phyloP scores from a whole-genome alignment of 2,888 invertebrate genomes.

The Coleophora deauratella region DNA sequence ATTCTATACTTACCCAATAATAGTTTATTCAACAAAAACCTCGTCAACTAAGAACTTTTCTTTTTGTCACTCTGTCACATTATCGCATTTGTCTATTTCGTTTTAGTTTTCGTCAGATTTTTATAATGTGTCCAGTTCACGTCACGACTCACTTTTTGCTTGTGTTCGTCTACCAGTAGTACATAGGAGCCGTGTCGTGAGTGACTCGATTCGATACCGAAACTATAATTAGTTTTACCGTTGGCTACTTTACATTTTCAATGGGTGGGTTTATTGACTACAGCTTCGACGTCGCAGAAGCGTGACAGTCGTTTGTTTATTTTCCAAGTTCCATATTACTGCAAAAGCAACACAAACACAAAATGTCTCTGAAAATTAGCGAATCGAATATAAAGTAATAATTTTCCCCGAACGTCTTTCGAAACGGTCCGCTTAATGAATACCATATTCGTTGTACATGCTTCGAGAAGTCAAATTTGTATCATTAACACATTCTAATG shows the following conservation, averaged over 20 bases:
- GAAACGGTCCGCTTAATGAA: slow-evolving; percentile 13
- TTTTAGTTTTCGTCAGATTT: slow-evolving; percentile 36
- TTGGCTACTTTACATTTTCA: slow-evolving; percentile 51
- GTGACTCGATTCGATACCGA: slow-evolving; percentile 56
- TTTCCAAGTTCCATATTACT: slow-evolving; percentile 21
- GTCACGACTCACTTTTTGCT: slow-evolving; percentile 59
- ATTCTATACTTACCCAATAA: too few species aligned
- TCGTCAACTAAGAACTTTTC: slow-evolving; percentile 11
- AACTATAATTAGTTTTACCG: slow-evolving; percentile 65
- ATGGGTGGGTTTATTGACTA: slow-evolving; percentile 41
- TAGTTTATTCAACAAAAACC: slow-evolving; percentile 3
- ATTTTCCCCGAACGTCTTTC: too few species aligned
- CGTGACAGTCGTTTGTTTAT: slow-evolving; percentile 50
- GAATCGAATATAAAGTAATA: too few species aligned
- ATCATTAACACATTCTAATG: slow-evolving; percentile 60
- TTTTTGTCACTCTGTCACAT: slow-evolving; percentile 30
- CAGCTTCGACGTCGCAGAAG: slow-evolving; percentile 32
- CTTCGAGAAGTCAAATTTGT: slow-evolving; percentile 51
- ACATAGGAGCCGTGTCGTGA: slow-evolving; percentile 50
- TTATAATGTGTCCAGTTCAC: slow-evolving; percentile 46
- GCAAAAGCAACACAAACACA: too few species aligned
- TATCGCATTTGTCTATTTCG: slow-evolving; percentile 30
- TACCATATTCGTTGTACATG: slow-evolving; percentile 33
- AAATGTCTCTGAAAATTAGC: too few species aligned
- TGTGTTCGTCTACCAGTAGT: slow-evolving; percentile 42